Conservation (phyloP, 2,888 invertebrate species). For the Hemaris fuciformis region DNA sequence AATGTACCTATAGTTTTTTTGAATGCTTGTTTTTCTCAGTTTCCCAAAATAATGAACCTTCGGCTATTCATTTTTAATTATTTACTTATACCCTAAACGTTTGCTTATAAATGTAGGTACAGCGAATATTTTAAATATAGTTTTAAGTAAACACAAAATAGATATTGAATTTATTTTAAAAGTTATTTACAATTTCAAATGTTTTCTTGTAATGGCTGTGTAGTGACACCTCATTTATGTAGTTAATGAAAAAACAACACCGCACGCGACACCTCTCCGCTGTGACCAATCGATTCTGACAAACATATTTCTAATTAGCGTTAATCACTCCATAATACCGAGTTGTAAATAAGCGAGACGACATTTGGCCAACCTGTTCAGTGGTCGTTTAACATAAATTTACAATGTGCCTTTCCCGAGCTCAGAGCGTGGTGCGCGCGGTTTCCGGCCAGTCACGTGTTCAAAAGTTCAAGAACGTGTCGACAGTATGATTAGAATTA, state of each 20-base stretch:
- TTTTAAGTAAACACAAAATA: too few species aligned
- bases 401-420: neutral
- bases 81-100: too few species aligned
- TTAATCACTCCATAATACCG: slow-evolving; percentile 17
- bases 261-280: neutral
- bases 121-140: too few species aligned
- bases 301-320: slow-evolving; percentile 23
- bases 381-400: slow-evolving; percentile 25
- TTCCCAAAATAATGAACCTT: too few species aligned
- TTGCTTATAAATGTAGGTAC: too few species aligned
- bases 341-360: slow-evolving; percentile 5
- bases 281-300: slow-evolving; percentile 19
- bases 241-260: neutral
- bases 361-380: slow-evolving; percentile 19
- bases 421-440: neutral
- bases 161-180: too few species aligned
- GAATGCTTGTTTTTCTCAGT: too few species aligned
- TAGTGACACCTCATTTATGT: neutral
- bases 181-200: too few species aligned
- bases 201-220: too few species aligned
- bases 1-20: too few species aligned
- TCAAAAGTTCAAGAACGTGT: slow-evolving; percentile 15
- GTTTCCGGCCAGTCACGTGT: slow-evolving; percentile 18
- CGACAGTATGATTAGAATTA: slow-evolving; percentile 5
- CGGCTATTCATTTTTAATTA: too few species aligned